A percentile compares a stretch with the other conserved stretches of the same genome.
Evolutionary conservation across 1,140 invertebrate genomes (phyloP).

Genomic region (Drusus annulatus): DNA sequence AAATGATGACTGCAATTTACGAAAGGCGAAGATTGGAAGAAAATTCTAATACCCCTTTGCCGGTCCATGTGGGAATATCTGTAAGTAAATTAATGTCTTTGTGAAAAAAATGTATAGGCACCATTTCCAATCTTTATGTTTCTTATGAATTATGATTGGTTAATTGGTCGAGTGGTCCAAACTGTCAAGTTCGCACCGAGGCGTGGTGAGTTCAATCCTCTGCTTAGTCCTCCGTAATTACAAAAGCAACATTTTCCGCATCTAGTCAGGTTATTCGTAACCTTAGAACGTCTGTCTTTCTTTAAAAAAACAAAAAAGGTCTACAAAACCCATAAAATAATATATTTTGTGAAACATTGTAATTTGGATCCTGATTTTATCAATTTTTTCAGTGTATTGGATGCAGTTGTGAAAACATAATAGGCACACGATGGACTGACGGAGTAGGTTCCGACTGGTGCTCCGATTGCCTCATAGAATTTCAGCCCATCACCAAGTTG

Average conservation of each 20-base stretch:
- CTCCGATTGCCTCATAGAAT: slow-evolving; percentile 54
- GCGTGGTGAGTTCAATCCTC: too few relatives aligned
- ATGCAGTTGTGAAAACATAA: slow-evolving; percentile 50
- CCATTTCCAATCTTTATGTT: background rate
- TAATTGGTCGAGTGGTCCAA: too few relatives aligned
- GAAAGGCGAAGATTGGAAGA: slow-evolving; percentile 55
- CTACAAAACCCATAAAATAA: too few relatives aligned
- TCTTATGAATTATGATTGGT: too few relatives aligned
- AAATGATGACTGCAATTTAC: slow-evolving; percentile 55
- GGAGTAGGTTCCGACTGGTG: slow-evolving; percentile 54
- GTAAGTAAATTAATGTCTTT: slow-evolving; percentile 20
- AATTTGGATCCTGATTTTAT: background rate
- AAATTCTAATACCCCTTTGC: slow-evolving; percentile 37
- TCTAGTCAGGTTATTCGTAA: too few relatives aligned
- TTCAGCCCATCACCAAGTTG: slow-evolving; percentile 52
- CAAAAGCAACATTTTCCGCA: too few relatives aligned
- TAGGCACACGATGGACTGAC: slow-evolving; percentile 55
- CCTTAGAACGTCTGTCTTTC: too few relatives aligned
- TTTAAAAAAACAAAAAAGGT: too few relatives aligned
- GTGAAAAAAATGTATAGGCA: background rate
- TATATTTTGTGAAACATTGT: background rate
- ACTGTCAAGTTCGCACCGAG: too few relatives aligned
- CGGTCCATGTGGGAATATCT: slow-evolving; percentile 48
- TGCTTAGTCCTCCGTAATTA: too few relatives aligned
- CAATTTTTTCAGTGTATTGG: slow-evolving; percentile 50